Evolutionary conservation across 2,797 vertebrate species (phyloP), one percentile per base, ranked within the genome.

Genomic region (Echiichthys vipera): DNA sequence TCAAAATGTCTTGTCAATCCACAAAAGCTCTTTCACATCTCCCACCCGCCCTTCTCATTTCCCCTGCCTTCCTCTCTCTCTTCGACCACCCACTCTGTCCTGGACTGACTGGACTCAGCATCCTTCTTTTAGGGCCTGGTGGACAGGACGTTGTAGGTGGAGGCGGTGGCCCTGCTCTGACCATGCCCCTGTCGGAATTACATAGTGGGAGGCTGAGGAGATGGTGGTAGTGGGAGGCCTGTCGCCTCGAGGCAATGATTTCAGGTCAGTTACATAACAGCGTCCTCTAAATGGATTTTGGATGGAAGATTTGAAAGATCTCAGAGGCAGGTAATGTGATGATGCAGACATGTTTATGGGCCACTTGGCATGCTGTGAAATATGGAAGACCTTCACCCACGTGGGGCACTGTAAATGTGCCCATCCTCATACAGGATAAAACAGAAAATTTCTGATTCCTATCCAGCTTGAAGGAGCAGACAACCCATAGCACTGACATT

Each of bases 151-250:
- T 20, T 13, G 78, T 72, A 47, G 68, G 75, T 58, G 69, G 56
- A 80, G 62, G 64, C 46, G 3, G 37, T 4, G 43, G 43, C 46
- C 76, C 30, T 2, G 14, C 20, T 77, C 68, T 58, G 75, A 61
- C 75, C 71, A 30, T 53, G 68, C 46, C 65, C 70, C 29, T 29
- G 39, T 24, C 4, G 1, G 72, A 27, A 40, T 46, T 18, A 39
- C 22, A 47, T 54, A 39, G 78, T 73, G 45, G 69, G 61, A 77
- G 65, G 69, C 29, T 64, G 24, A 14, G 54, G 54, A 65, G 61
- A 74, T 62, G 49, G 53, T 67, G 64, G 53, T 45, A 36, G 73
- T 79, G 64, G 77, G 74, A 77, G 68, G 50, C 56, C 55, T 30
- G 59, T 42, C 22, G 43, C 80, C 58, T 55, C 11, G 37, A 73